Conservation (phyloP, 1,140 invertebrate species). For the Trichogramma pretiosum region DNA sequence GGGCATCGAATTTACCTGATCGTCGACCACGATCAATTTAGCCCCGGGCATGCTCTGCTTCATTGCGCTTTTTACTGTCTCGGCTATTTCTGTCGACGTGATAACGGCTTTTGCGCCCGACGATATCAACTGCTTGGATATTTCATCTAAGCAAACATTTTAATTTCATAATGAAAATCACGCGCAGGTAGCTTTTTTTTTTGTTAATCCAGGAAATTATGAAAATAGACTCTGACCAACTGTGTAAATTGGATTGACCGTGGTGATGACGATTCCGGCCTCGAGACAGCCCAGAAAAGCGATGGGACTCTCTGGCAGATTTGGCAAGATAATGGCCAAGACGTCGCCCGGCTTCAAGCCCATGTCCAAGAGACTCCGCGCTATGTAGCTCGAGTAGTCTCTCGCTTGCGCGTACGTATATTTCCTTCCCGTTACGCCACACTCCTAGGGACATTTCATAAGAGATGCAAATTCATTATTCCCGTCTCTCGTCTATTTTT, state of each 20-base stretch:
- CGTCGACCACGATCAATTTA: slow-evolving; percentile 33
- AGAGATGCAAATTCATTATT: background rate
- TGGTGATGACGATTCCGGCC: slow-evolving; percentile 63
- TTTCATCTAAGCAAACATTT: slow-evolving; percentile 54
- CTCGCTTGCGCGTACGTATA: slow-evolving; percentile 63
- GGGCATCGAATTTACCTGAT: slow-evolving; percentile 23
- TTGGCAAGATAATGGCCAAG: slow-evolving; percentile 62
- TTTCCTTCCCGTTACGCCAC: slow-evolving; percentile 57
- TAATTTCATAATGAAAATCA: too few relatives aligned
- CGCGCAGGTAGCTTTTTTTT: too few relatives aligned
- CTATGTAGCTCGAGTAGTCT: slow-evolving; percentile 55
- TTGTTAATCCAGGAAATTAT: too few relatives aligned
- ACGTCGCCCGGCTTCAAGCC: slow-evolving; percentile 62
- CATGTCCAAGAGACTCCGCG: slow-evolving; percentile 55
- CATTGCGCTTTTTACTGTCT: slow-evolving; percentile 27
- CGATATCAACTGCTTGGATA: slow-evolving; percentile 58
- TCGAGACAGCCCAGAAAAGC: slow-evolving; percentile 57
- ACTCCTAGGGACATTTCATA: slow-evolving; percentile 49
- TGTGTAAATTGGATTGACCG: slow-evolving; percentile 75
- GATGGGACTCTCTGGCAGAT: slow-evolving; percentile 68
- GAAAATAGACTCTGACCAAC: slow-evolving; percentile 55
- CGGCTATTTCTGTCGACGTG: slow-evolving; percentile 47
- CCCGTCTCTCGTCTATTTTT: background rate
- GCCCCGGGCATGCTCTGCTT: slow-evolving; percentile 13
- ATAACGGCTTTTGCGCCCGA: slow-evolving; percentile 60